Percentiles rank a stretch among this genome's conserved stretches.
phyloP scores from a whole-genome alignment of 2,888 invertebrate genomes.

The Agonopterix arenella region DNA sequence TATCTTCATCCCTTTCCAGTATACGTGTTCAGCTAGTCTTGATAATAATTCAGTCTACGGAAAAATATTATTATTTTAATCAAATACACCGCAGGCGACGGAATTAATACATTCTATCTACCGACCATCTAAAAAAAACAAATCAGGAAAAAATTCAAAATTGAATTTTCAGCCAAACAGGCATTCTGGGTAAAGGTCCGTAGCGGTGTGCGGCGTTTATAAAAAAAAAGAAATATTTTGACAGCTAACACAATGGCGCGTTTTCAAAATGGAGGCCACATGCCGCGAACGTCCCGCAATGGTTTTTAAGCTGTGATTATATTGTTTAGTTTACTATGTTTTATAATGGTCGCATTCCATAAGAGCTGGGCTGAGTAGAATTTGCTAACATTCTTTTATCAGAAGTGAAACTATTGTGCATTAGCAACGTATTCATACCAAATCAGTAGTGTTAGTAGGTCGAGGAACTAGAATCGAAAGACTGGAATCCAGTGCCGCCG shows the following conservation, averaged over 20 bases:
- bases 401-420: too few relatives aligned
- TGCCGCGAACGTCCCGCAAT: constrained; percentile 29
- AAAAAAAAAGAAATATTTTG: constrained; percentile 59
- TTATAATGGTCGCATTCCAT: too few relatives aligned
- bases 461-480: too few relatives aligned
- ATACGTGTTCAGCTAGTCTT: too few relatives aligned
- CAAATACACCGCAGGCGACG: constrained; percentile 3
- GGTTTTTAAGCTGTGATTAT: constrained; percentile 16
- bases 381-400: neutral
- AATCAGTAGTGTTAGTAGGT: too few relatives aligned
- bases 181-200: constrained; percentile 5
- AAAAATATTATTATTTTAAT: neutral
- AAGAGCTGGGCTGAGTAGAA: neutral
- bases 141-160: constrained; percentile 2
- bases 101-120: constrained; percentile 3
- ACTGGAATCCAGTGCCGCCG: too few relatives aligned
- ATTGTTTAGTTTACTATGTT: too few relatives aligned
- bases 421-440: too few relatives aligned
- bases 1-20: too few relatives aligned
- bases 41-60: neutral
- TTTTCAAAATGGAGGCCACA: constrained; percentile 46
- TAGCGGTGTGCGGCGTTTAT: constrained; percentile 10
- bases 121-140: neutral
- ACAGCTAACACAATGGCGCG: constrained; percentile 57
- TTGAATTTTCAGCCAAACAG: constrained; percentile 5